Conservation (phyloP, 2,113 vertebrate species). For the Uria aalge region DNA sequence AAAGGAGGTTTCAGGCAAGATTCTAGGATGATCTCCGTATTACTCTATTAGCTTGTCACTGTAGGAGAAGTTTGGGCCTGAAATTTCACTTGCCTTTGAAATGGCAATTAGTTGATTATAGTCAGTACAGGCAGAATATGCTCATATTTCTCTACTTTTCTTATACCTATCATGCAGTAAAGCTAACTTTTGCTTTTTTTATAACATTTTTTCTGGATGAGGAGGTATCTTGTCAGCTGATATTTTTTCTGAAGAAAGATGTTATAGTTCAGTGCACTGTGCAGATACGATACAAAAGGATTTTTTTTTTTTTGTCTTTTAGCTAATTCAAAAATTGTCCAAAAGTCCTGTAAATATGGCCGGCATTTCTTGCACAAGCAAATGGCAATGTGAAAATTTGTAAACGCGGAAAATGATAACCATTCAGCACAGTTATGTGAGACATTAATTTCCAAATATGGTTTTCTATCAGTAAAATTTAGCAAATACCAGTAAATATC, state of each 20-base stretch:
- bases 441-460: not conserved
- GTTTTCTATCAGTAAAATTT: not conserved
- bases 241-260: not conserved
- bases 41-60: not conserved
- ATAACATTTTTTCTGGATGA: not conserved
- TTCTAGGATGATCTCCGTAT: not conserved
- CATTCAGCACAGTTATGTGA: not conserved
- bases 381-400: not conserved
- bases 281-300: not conserved
- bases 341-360: not conserved
- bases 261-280: not conserved
- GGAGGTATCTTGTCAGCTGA: not conserved
- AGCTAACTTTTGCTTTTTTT: not conserved
- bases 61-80: not conserved
- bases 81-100: not conserved
- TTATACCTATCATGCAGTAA: not conserved
- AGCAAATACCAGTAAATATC: not conserved
- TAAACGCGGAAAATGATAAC: not conserved
- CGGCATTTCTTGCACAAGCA: not conserved
- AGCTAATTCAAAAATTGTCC: not conserved
- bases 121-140: not conserved
- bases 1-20: not conserved
- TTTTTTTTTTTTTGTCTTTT: not conserved
- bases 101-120: not conserved
- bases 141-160: not conserved